Conservation (phyloP, 2,888 invertebrate genomes). For the Eupithecia subfuscata region DNA sequence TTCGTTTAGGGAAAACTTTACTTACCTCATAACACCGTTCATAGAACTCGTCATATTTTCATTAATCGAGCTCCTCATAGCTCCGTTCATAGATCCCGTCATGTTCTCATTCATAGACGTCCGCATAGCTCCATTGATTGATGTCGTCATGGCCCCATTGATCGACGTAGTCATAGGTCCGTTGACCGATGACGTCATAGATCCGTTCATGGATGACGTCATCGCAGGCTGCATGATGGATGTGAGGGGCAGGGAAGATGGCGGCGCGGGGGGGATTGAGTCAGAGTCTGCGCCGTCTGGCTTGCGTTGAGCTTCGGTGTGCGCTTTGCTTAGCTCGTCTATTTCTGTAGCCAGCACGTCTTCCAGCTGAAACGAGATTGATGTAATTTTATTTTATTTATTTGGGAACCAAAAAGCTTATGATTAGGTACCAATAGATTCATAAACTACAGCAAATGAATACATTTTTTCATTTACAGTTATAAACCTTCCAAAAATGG, state of each 20-base stretch:
- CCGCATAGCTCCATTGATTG: slow-evolving; percentile 49
- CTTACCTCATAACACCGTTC: slow-evolving; percentile 6
- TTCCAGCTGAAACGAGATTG: slow-evolving; percentile 63
- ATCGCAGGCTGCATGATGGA: slow-evolving; percentile 52
- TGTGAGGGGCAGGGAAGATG: slow-evolving; percentile 65
- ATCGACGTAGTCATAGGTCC: slow-evolving; percentile 52
- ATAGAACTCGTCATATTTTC: slow-evolving; percentile 4
- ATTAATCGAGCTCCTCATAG: slow-evolving; percentile 22
- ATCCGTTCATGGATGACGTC: slow-evolving; percentile 43
- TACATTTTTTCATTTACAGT: too few species aligned
- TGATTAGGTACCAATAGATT: too few species aligned
- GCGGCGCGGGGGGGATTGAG: slow-evolving; percentile 71
- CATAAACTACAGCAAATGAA: too few species aligned
- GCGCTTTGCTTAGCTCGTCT: slow-evolving; percentile 70
- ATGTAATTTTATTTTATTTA: neutral
- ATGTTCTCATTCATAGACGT: slow-evolving; percentile 47
- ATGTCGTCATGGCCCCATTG: slow-evolving; percentile 38
- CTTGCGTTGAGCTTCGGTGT: slow-evolving; percentile 72
- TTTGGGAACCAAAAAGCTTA: too few species aligned
- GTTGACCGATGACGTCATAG: slow-evolving; percentile 53
- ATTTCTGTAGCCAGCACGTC: slow-evolving; percentile 77
- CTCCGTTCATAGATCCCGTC: slow-evolving; percentile 47
- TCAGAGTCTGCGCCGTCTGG: slow-evolving; percentile 79
- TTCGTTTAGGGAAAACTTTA: neutral
- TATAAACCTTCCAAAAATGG: too few species aligned